Percentiles rank a stretch among this genome's conserved stretches.
These are phyloP conservation scores for Polydrusus cervinus DNA, from an alignment of 2,888 invertebrate species.

Conservation along the genomic window DNA sequence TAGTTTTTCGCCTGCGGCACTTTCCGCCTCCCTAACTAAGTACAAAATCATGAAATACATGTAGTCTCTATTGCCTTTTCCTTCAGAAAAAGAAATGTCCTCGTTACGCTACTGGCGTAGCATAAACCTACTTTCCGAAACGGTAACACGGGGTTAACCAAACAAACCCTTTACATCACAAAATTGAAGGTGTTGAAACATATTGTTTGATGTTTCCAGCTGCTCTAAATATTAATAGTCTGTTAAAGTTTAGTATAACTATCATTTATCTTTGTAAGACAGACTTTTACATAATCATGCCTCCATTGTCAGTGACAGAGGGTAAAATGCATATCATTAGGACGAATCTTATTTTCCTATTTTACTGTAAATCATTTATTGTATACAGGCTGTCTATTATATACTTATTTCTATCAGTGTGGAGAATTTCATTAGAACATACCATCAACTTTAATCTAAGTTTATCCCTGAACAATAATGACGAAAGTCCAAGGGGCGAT, in stretches of 20 bases:
- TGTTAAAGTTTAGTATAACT: constrained; percentile 24
- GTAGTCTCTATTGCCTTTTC: no score
- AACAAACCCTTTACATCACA: constrained; percentile 19
- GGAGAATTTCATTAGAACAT: no score
- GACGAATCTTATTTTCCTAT: not conserved
- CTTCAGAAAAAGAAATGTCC: no score
- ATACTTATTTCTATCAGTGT: no score
- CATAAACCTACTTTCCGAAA: constrained; percentile 18
- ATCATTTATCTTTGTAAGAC: constrained; percentile 36
- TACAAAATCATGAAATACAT: no score
- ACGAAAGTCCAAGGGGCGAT: no score
- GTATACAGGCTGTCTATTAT: no score
- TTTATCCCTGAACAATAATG: no score
- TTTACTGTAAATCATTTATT: not conserved
- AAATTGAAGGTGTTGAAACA: constrained; percentile 31
- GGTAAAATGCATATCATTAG: constrained; percentile 5
- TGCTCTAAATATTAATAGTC: constrained; percentile 38
- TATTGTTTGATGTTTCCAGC: constrained; percentile 28
- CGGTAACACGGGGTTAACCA: constrained; percentile 16
- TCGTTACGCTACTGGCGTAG: no score
- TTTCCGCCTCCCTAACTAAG: no score
- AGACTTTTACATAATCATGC: constrained; percentile 17
- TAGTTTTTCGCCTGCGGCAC: no score
- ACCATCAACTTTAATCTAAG: no score
- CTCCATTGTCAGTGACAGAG: constrained; percentile 11